These are phyloP conservation scores for Rhadinocentrus ornatus DNA, from an alignment of 2,797 vertebrate species.

Conservation along the genomic window DNA sequence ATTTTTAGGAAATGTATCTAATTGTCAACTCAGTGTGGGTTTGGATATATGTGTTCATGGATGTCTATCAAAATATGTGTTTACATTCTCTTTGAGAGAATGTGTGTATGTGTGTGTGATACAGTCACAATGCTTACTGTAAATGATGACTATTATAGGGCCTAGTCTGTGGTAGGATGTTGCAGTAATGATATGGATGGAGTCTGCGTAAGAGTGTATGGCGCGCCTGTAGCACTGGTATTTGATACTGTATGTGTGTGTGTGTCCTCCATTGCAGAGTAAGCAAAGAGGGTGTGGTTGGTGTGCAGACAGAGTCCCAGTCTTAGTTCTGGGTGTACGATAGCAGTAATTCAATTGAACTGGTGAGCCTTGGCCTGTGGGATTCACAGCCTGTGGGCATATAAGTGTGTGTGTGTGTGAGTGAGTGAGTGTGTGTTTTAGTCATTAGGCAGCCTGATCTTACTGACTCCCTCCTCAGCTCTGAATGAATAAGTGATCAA, in stretches of 20 bases:
- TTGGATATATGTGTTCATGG: constrained; percentile 1
- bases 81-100: constrained; percentile 6
- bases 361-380: constrained; percentile 58
- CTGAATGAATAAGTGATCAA: constrained; percentile 77
- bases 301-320: constrained; percentile 62
- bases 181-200: constrained; percentile 41
- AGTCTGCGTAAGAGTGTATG: constrained; percentile 28
- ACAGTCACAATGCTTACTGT: constrained; percentile 67
- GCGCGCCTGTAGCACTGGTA: constrained; percentile 49
- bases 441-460: constrained; percentile 69
- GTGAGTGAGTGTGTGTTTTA: constrained; percentile 50
- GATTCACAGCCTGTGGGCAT: constrained; percentile 53
- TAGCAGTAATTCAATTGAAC: constrained; percentile 81
- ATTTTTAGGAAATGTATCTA: constrained; percentile 36
- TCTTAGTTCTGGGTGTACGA: constrained; percentile 67
- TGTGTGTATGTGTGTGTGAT: constrained; percentile 7
- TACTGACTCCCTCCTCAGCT: constrained; percentile 54
- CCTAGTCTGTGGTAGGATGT: constrained; percentile 50
- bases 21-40: neutral
- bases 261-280: constrained; percentile 53
- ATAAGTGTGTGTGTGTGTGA: constrained; percentile 20
- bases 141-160: constrained; percentile 68
- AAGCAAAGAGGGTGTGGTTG: constrained; percentile 64
- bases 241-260: constrained; percentile 49
- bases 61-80: constrained; percentile 28